Evolutionary conservation across 2,888 invertebrate species (phyloP).

Genomic region (Epirrhoe alternata): DNA sequence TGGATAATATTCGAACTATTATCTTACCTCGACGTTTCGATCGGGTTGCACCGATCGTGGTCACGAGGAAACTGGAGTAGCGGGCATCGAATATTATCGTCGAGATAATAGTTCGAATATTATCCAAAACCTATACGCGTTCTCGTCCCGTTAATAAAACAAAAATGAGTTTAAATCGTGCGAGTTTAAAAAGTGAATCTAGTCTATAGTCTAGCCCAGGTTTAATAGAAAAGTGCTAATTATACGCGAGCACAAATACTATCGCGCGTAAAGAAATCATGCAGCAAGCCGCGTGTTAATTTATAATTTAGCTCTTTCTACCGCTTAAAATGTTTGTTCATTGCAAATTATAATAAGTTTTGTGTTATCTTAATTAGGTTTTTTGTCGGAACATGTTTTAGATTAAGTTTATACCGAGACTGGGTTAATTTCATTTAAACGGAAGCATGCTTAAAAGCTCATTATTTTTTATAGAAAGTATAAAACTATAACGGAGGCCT

Average conservation of each 20-base stretch:
- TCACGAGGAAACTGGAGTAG: too few species aligned
- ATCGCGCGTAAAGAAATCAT: slow-evolving; percentile 38
- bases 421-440: neutral
- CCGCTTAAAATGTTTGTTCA: slow-evolving; percentile 19
- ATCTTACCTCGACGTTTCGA: too few species aligned
- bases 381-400: slow-evolving; percentile 25
- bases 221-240: slow-evolving; percentile 40
- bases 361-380: slow-evolving; percentile 42
- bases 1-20: too few species aligned
- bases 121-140: too few species aligned
- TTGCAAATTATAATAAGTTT: slow-evolving; percentile 38
- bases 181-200: too few species aligned
- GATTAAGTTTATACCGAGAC: neutral
- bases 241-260: slow-evolving; percentile 45
- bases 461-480: neutral
- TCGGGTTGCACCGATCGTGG: too few species aligned
- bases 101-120: too few species aligned
- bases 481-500: too few species aligned
- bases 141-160: too few species aligned
- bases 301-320: slow-evolving; percentile 30
- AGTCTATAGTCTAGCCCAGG: slow-evolving; percentile 17
- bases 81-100: too few species aligned
- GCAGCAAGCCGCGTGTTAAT: slow-evolving; percentile 34
- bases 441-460: neutral
- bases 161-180: neutral